phyloP scores from a whole-genome alignment of 2,113 vertebrate genomes.

The Lucifuga dentata region DNA sequence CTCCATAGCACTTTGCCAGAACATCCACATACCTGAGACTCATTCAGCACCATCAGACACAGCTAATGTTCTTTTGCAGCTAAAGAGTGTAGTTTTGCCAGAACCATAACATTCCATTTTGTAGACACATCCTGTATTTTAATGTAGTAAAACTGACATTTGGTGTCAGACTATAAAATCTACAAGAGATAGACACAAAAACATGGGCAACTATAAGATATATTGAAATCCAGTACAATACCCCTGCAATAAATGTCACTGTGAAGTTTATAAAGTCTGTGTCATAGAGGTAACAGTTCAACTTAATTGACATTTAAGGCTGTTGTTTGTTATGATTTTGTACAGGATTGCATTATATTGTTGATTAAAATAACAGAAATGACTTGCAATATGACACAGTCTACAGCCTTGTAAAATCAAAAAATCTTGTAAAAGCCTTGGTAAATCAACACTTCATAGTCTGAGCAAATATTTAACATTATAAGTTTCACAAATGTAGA shows the following conservation, averaged over 20 bases:
- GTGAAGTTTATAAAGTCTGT: conserved; percentile 8
- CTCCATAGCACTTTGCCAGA: background rate
- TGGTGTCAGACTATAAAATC: conserved; percentile 18
- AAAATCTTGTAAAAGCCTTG: too few species aligned
- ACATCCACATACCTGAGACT: conserved; percentile 39
- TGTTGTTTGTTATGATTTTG: conserved; percentile 6
- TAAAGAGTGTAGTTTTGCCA: conserved; percentile 14
- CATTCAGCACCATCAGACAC: conserved; percentile 43
- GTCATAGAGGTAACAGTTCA: background rate
- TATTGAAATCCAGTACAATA: conserved; percentile 4
- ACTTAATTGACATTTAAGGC: conserved; percentile 7
- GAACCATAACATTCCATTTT: conserved; percentile 49
- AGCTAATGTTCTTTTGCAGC: conserved; percentile 17
- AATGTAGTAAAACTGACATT: background rate
- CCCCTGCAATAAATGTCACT: background rate
- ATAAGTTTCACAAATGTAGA: background rate
- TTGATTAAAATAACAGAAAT: conserved; percentile 6
- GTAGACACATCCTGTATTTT: conserved; percentile 43
- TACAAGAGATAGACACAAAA: background rate
- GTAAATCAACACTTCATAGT: too few species aligned
- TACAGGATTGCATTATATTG: conserved; percentile 3
- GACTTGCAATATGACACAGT: conserved; percentile 2
- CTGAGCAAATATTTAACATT: background rate
- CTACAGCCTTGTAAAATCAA: too few species aligned
- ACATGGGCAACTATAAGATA: conserved; percentile 6